Evolutionary conservation across 2,888 invertebrate genomes (phyloP).

Genomic region (Myopa tessellatipennis): DNA sequence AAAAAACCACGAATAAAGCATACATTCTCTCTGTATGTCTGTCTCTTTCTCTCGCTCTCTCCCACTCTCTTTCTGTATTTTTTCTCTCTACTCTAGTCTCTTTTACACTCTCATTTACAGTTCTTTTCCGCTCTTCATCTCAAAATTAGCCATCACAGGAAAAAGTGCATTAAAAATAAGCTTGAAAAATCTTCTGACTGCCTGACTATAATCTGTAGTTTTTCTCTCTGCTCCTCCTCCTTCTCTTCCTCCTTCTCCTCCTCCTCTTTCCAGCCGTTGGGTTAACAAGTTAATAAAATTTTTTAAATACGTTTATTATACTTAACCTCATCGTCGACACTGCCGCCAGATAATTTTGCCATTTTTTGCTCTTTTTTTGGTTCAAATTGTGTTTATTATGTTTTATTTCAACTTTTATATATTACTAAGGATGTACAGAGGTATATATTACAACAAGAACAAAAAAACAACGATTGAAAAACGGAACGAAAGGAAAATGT

Average conservation of each 20-base stretch:
- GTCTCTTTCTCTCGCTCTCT: too few relatives aligned
- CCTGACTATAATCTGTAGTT: background rate
- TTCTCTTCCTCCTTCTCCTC: background rate
- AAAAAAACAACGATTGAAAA: background rate
- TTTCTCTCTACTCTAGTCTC: too few relatives aligned
- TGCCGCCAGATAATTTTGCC: background rate
- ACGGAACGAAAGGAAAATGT: background rate
- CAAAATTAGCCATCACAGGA: background rate
- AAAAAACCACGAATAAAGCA: too few relatives aligned
- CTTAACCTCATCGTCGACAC: conserved; percentile 6
- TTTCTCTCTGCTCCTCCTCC: background rate
- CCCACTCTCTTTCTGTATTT: too few relatives aligned
- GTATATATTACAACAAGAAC: background rate
- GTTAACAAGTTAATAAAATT: conserved; percentile 23
- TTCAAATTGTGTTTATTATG: too few relatives aligned
- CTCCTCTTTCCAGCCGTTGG: background rate
- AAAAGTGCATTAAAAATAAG: background rate
- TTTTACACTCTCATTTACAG: too few relatives aligned
- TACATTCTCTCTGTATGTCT: too few relatives aligned
- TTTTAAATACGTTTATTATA: conserved; percentile 13
- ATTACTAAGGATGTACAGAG: too few relatives aligned
- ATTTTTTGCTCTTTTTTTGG: background rate
- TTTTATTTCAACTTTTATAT: background rate
- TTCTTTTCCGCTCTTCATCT: too few relatives aligned
- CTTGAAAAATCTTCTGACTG: too few relatives aligned